Evolutionary conservation across 2,888 invertebrate genomes (phyloP).

Genomic region (Phymatocera aterrima): DNA sequence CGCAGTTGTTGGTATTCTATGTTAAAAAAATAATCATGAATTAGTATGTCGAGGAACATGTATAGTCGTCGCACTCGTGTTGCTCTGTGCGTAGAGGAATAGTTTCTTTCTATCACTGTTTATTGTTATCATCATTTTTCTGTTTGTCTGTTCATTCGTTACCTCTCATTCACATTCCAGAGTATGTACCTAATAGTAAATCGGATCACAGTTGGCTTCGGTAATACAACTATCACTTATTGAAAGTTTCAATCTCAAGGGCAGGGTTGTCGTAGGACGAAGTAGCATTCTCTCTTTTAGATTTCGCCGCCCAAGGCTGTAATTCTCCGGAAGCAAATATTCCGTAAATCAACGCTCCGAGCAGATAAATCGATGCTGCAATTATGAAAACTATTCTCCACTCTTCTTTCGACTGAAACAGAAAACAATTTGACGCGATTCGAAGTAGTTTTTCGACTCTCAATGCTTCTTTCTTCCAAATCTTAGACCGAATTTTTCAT

Average conservation of each 20-base stretch:
- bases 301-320: conserved; percentile 87
- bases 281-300: conserved; percentile 53
- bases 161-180: background rate
- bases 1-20: background rate
- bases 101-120: too few species aligned
- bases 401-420: conserved; percentile 82
- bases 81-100: too few species aligned
- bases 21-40: too few species aligned
- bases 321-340: conserved; percentile 87
- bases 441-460: background rate
- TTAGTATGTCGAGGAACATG: background rate
- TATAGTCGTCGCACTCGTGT: too few species aligned
- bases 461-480: background rate
- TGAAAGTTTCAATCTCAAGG: conserved; percentile 62
- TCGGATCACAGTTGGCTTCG: background rate
- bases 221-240: background rate
- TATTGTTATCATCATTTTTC: too few species aligned
- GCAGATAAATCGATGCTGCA: conserved; percentile 86
- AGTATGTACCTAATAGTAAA: background rate
- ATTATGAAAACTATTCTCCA: conserved; percentile 94
- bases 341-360: conserved; percentile 92
- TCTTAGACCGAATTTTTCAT: too few species aligned
- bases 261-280: conserved; percentile 67
- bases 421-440: background rate
- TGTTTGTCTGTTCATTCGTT: too few species aligned